Evolutionary conservation across 2,888 invertebrate species (phyloP), one percentile per base, ranked within the genome.

Genomic region (Myopa testacea): DNA sequence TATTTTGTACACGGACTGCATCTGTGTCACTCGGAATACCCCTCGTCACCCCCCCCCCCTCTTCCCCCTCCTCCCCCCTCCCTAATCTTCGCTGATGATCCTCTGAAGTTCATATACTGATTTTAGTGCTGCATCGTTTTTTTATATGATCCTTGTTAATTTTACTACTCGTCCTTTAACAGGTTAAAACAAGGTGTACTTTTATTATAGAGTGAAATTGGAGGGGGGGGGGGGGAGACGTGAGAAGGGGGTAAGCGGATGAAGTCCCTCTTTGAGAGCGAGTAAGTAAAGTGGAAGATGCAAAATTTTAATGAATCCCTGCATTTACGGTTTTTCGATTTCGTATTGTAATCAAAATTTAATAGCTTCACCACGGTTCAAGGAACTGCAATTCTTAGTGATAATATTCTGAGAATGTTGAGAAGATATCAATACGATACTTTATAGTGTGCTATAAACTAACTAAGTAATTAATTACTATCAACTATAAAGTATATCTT

Each of bases 91-190:
- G 45, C 38, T 68, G 68, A 7, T 68, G 68, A n/a, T 69, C 50
- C 26, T 16, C 50, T 69, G 69, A 50, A 69, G 69, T 50, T 69
- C 69, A 69, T 50, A 69, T 45, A 69, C 45, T 69, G 6, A 50
- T 69, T 69, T 71, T 37, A 71, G 37, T 58, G 37, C 50, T 71
- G 71, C 55, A 58, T 38, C 50, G 37, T 37, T 55, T 58, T 71
- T 71, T 78, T 73, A 10, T 10, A 72, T 55, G 60, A n/a, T 55
- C 26, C 72, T 73, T 78, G 72, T 78, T 78, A 78, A 76, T 76
- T 26, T 26, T 26, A 73, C 72, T 12, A 45, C 52, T 45, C 45
- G 26, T 12, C 50, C 45, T 55, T 55, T n/a, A 55, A n/a, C 10
- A 55, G 55, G 55, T 16, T 55, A 1, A 55, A n/a, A 14, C 2